Conservation (phyloP, 2,888 invertebrate genomes). For the Sthenelais limicola region DNA sequence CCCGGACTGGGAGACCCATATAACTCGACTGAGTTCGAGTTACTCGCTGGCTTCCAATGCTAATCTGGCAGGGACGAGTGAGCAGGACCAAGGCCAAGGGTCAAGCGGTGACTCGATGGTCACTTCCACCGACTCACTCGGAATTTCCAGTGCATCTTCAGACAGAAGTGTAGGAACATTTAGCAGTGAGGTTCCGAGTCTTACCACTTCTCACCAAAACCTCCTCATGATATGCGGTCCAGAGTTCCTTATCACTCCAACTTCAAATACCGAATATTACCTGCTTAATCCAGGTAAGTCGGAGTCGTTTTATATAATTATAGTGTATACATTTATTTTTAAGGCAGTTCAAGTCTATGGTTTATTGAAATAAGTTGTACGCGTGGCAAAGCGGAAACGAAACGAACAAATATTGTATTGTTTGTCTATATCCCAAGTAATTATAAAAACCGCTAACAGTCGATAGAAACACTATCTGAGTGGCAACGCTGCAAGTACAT, state of each 20-base stretch:
- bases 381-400: too few relatives aligned
- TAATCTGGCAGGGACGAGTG: slow-evolving; percentile 2
- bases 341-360: too few relatives aligned
- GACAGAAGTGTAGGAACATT: background rate
- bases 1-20: slow-evolving; percentile 25
- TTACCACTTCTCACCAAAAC: slow-evolving; percentile 9
- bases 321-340: too few relatives aligned
- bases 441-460: too few relatives aligned
- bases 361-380: too few relatives aligned
- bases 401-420: too few relatives aligned
- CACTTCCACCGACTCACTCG: slow-evolving; percentile 13
- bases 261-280: slow-evolving; percentile 3
- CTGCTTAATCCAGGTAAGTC: slow-evolving; percentile 33
- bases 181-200: background rate
- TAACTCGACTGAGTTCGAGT: background rate
- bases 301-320: too few relatives aligned
- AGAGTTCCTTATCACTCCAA: slow-evolving; percentile 22
- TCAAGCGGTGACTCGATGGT: slow-evolving; percentile 12
- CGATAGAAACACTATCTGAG: too few relatives aligned
- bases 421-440: too few relatives aligned
- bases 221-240: slow-evolving; percentile 31
- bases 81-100: too few relatives aligned
- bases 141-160: background rate
- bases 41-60: slow-evolving; percentile 14
- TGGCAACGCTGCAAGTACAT: too few relatives aligned